Base-by-base conservation (phyloP, 2,797 vertebrate genomes). In the Cynodonichthys magdalenae region DNA sequence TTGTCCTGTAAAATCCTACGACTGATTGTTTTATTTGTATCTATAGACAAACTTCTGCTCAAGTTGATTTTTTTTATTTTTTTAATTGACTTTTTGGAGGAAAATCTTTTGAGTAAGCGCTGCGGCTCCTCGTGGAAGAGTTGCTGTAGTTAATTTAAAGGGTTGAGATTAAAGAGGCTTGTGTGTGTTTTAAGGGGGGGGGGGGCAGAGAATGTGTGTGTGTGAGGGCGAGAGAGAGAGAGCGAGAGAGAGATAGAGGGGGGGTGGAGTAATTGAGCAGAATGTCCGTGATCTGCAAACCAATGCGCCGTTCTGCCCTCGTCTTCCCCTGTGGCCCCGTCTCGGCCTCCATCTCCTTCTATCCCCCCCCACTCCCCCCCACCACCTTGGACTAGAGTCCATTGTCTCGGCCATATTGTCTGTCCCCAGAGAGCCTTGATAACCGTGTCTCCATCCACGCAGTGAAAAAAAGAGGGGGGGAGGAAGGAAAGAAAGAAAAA, bases 381-480 rank as follows among this genome's bases (percentile, higher is more conserved):
- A 20, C 67, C 89, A 75, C 73, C 76, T 84, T 65, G 87, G 90
- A 87, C 85, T 84, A 80, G 87, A 75, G 87, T 84, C 79, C 74
- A 67, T 93, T 92, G 86, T 91, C 75, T 92, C 85, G 82, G 74
- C 83, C 79, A 87, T 91, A 87, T 88, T 89, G 68, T 91, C 90
- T 81, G 82, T 70, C 89, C 89, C 85, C 79, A 75, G 84, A 83
- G 91, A 88, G 86, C 77, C 88, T 93, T 93, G 93, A 93, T 93
- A 94, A 92, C 92, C 91, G 89, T 94, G 92, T 93, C 92, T 93
- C 92, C 91, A 91, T 92, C 89, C 87, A 77, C 66, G 52, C 77
- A 87, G 80, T 55, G 69, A 79, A 73, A 59, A 55, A 55, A 51
- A 41, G 59, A 74, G 55, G 63, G 75, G 72, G 55, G 70, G 61